A percentile compares a stretch with the other conserved stretches of the same genome.
Evolutionary conservation across 2,113 vertebrate genomes (phyloP).

Genomic region (Halichoerus grypus): DNA sequence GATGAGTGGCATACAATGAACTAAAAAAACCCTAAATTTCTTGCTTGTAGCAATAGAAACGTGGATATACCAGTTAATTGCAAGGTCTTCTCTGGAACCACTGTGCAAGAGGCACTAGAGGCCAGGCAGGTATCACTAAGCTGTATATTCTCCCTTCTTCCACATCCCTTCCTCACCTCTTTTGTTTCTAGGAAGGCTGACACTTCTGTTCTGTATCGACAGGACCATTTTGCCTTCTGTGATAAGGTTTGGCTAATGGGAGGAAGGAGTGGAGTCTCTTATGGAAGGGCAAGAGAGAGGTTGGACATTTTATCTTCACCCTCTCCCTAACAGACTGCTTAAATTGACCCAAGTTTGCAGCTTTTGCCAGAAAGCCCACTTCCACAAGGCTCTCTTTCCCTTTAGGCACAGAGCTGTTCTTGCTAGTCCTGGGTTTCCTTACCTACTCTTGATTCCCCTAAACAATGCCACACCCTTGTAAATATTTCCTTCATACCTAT

Average conservation of each 20-base stretch:
- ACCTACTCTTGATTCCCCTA: background rate
- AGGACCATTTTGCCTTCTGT: background rate
- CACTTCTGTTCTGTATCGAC: background rate
- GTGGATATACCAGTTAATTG: background rate
- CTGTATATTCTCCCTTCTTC: rapidly evolving
- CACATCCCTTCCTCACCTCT: background rate
- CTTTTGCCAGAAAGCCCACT: background rate
- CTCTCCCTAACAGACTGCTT: background rate
- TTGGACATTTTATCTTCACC: background rate
- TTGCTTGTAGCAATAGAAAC: background rate
- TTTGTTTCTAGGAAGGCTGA: background rate
- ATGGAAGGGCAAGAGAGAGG: background rate
- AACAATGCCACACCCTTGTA: background rate
- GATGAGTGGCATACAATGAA: background rate
- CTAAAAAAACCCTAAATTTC: background rate
- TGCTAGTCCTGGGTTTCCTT: background rate
- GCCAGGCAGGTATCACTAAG: background rate
- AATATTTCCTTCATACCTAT: background rate
- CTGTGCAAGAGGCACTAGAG: background rate
- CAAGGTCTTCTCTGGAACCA: background rate
- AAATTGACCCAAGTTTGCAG: background rate
- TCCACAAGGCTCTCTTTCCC: background rate
- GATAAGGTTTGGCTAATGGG: background rate
- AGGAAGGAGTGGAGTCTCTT: background rate
- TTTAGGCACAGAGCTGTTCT: background rate